Percentiles rank a stretch among this genome's conserved stretches.
phyloP scores from a whole-genome alignment of 2,888 invertebrate genomes.

The Amitus sp. region DNA sequence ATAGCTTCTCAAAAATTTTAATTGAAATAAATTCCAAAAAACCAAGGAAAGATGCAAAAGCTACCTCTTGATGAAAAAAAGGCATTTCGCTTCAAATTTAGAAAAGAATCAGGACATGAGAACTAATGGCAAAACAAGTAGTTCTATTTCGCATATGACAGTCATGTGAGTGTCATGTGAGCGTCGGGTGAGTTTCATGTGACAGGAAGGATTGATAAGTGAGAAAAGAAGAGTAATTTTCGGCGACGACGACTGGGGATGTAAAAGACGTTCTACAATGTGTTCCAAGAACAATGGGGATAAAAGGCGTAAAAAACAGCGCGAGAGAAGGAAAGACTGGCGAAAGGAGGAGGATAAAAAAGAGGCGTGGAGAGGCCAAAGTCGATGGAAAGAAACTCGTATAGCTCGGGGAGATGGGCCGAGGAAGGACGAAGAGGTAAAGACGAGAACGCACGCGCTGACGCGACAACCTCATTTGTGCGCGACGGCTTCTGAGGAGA shows the following conservation, averaged over 20 bases:
- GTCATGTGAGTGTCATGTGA: too few relatives aligned
- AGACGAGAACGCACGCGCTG: constrained; percentile 53
- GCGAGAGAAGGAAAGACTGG: constrained; percentile 31
- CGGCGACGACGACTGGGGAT: constrained; percentile 14
- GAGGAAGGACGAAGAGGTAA: constrained; percentile 32
- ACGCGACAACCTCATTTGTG: constrained; percentile 65
- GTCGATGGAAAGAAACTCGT: constrained; percentile 41
- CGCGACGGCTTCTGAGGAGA: constrained; percentile 53
- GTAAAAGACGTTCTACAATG: constrained; percentile 24
- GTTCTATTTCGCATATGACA: too few relatives aligned
- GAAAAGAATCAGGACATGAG: too few relatives aligned
- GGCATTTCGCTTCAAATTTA: too few relatives aligned
- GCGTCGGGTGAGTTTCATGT: too few relatives aligned
- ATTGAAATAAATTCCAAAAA: too few relatives aligned
- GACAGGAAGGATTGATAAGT: too few relatives aligned
- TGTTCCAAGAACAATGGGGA: constrained; percentile 39
- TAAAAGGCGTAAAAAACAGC: constrained; percentile 23
- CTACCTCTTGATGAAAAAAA: too few relatives aligned
- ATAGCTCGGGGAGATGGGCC: constrained; percentile 13
- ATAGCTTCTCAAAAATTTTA: too few relatives aligned
- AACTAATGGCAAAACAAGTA: too few relatives aligned
- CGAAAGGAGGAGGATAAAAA: constrained; percentile 27
- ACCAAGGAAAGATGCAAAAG: too few relatives aligned
- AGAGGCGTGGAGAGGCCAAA: constrained; percentile 15
- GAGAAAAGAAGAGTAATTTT: constrained; percentile 18